Conservation (phyloP, 92 coral and sea anemone genomes). For the Parazoanthus atlanticus region DNA sequence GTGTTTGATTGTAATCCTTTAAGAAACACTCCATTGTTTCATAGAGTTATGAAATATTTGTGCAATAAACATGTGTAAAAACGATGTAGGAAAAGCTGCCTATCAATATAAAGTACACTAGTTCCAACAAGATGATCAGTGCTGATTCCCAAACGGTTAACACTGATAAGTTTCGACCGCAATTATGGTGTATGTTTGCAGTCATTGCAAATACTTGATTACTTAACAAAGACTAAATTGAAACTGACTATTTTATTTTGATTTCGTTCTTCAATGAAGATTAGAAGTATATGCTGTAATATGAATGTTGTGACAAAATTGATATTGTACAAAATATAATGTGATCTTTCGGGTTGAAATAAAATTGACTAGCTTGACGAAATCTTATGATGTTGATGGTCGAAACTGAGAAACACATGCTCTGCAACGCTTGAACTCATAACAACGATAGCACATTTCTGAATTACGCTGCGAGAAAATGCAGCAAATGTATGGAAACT, state of each 20-base stretch:
- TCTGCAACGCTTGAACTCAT: not conserved
- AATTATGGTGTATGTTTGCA: constrained; percentile 2
- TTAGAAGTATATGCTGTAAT: not conserved
- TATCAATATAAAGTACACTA: not conserved
- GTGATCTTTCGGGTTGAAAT: not conserved
- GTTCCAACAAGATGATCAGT: not conserved
- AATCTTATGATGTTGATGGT: not conserved
- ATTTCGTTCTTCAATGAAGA: not conserved
- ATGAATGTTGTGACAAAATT: too few relatives aligned
- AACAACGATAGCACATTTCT: not conserved
- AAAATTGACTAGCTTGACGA: not conserved
- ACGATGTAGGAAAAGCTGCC: too few relatives aligned
- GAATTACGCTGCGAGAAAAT: not conserved
- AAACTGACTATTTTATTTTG: not conserved
- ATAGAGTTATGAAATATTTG: too few relatives aligned
- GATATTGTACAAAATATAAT: not conserved
- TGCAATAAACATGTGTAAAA: too few relatives aligned
- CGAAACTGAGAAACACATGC: not conserved
- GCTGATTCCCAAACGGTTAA: not conserved
- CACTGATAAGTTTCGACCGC: not conserved
- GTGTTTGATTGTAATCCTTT: too few relatives aligned
- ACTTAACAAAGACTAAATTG: not conserved
- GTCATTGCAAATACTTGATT: not conserved
- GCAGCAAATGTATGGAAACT: too few relatives aligned
- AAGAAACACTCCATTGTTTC: too few relatives aligned